These are phyloP conservation scores for Platichthys flesus DNA, from an alignment of 2,113 vertebrate genomes.

Conservation along the genomic window DNA sequence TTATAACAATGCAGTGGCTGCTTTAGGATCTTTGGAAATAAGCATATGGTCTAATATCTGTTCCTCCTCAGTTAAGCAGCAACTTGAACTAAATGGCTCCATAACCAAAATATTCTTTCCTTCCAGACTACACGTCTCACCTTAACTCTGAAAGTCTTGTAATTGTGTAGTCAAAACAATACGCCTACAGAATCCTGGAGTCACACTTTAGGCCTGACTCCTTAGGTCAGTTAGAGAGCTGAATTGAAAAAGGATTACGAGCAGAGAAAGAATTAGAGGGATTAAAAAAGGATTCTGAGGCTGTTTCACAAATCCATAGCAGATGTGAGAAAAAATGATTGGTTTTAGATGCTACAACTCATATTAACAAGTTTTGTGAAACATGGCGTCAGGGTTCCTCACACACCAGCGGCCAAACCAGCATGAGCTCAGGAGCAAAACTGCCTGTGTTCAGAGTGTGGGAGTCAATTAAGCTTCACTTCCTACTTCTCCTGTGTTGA, in stretches of 20 bases:
- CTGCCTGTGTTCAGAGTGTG: too few relatives aligned
- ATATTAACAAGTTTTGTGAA: conserved; percentile 47
- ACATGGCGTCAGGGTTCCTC: conserved; percentile 20
- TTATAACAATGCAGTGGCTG: background rate
- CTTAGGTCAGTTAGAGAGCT: conserved; percentile 57
- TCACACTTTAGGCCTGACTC: conserved; percentile 38
- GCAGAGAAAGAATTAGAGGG: conserved; percentile 58
- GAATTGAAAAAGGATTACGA: conserved; percentile 71
- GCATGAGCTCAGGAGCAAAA: conserved; percentile 23
- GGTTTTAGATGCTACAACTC: conserved; percentile 49
- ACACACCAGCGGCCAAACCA: conserved; percentile 38
- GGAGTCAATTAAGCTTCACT: conserved; percentile 16
- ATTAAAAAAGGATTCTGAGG: conserved; percentile 60
- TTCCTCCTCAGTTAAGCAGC: background rate
- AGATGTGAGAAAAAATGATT: conserved; percentile 46
- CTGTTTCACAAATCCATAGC: conserved; percentile 57
- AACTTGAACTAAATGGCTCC: conserved; percentile 6
- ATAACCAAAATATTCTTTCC: conserved; percentile 15
- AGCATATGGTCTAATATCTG: background rate
- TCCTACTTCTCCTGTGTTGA: conserved; percentile 1
- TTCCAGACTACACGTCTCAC: conserved; percentile 17
- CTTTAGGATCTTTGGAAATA: background rate
- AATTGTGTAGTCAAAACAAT: conserved; percentile 20
- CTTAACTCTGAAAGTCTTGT: conserved; percentile 2
- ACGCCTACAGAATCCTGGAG: conserved; percentile 29